Base-by-base conservation (phyloP, 2,113 vertebrate genomes). In the Pachypanchax playfairii region DNA sequence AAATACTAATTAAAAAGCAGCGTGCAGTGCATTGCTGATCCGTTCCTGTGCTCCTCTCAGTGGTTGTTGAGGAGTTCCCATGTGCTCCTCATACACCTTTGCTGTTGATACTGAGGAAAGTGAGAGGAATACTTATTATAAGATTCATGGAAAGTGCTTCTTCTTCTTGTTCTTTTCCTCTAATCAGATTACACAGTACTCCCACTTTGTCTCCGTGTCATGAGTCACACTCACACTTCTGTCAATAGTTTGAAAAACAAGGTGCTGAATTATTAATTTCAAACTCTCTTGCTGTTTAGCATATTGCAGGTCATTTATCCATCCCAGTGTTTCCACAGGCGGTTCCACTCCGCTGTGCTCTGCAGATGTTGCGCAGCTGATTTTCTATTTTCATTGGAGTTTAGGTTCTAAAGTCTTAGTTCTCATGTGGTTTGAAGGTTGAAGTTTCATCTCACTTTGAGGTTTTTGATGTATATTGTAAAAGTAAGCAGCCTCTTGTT, bases 381-480 rank as follows among this genome's bases (percentile, higher is more conserved):
- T 59, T 70, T 76, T 71, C 2, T 66, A 2, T 63, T 73, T 77
- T 44, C 46, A 53, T 38, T 79, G 28, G 62, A 63, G 73, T 70
- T 67, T 43, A 29, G 26, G 25, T 35, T 36, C 13, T 47, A n/a
- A 67, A 48, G 38, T 50, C 22, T 65, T 38, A 51, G 41, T 80
- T 72, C 63, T 75, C 29, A n/a, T 24, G 25, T 22, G 43, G 39
- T 73, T 76, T 79, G 36, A 72, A 65, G 63, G 68, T 47, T 76
- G 50, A 60, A 53, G 77, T 46, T 77, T 58, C 10, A 28, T 58
- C 54, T 78, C 42, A 53, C 48, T 67, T 79, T 74, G 46, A 31
- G 35, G 21, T 44, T 74, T 82, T 84, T 85, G 77, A 85, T 80
- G 78, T 84, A 79, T 80, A 83, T 80, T 76, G 79, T 82, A 86